Evolutionary conservation across 2,113 vertebrate genomes (phyloP).

Genomic region (Laterallus jamaicensis): DNA sequence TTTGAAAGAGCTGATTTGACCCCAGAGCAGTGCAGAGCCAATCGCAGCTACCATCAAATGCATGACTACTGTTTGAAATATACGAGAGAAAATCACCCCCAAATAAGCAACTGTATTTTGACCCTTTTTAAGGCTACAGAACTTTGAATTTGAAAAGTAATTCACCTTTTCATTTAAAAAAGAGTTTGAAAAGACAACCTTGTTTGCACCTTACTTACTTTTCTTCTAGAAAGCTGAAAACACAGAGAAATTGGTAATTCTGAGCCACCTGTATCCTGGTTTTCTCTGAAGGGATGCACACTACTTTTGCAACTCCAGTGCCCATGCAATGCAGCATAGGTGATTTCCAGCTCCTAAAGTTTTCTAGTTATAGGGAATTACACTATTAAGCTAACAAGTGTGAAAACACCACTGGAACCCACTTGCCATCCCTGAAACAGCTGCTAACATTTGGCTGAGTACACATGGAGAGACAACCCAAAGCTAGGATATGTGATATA

Average conservation of each 20-base stretch:
- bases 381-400: not conserved
- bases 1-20: not conserved
- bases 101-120: not conserved
- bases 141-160: not conserved
- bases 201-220: not conserved
- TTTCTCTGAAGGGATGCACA: not conserved
- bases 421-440: not conserved
- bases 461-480: not conserved
- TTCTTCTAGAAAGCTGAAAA: not conserved
- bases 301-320: not conserved
- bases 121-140: not conserved
- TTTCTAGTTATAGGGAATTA: not conserved
- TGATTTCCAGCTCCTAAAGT: not conserved
- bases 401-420: not conserved
- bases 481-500: not conserved
- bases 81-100: not conserved
- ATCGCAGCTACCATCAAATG: rapidly evolving
- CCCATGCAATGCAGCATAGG: not conserved
- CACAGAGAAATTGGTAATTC: not conserved
- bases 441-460: not conserved
- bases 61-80: not conserved
- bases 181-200: not conserved
- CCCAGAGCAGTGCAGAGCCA: not conserved
- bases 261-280: rapidly evolving
- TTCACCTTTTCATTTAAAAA: not conserved